Evolutionary conservation across 2,888 invertebrate genomes (phyloP), one percentile per base, ranked within the genome.

Genomic region (Conus canariensis): DNA sequence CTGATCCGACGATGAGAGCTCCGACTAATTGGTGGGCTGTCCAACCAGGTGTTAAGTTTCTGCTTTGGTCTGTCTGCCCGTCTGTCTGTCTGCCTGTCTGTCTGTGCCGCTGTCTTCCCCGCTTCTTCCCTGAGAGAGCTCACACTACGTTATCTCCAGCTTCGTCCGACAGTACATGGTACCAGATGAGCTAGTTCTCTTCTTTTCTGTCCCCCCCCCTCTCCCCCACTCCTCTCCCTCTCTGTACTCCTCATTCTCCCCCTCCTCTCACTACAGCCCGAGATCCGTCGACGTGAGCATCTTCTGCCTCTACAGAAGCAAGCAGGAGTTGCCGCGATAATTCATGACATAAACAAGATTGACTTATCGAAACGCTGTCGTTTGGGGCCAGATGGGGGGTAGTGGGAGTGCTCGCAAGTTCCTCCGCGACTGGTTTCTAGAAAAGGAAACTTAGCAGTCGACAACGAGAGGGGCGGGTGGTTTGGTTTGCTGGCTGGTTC

Each of bases 41-140:
- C 67, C 82, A 60, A 59, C 70, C 22, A 9, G 14, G 80, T 8
- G 58, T 64, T 77, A 64, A 19, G 59, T 88, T 80, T 60, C 64
- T 88, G 59, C 45, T 30, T 45, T 58, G 70, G 25, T n/a, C 60
- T 90, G 77, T 67, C 74, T 88, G 58, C 74, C 82, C 82, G 60
- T 77, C 60, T 89, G 67, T 89, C 70, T n/a, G n/a, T 88, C 59
- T 88, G 67, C 58, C n/a, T 60, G 59, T 60, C 60, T 82, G 22
- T 90, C 74, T 60, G 64, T 59, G 22, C 58, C 64, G 82, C 64
- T 88, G 22, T 85, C 90, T 90, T 70, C 85, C 88, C 30, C 85
- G 45, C 85, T 85, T 77, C 30, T 67, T 64, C 82, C 83, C 64
- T 22, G 22, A 25, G 45, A 60, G 67, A 58, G 10, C 19, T 45